Base-by-base conservation (phyloP, 2,113 vertebrate species). In the Heterocephalus glaber region DNA sequence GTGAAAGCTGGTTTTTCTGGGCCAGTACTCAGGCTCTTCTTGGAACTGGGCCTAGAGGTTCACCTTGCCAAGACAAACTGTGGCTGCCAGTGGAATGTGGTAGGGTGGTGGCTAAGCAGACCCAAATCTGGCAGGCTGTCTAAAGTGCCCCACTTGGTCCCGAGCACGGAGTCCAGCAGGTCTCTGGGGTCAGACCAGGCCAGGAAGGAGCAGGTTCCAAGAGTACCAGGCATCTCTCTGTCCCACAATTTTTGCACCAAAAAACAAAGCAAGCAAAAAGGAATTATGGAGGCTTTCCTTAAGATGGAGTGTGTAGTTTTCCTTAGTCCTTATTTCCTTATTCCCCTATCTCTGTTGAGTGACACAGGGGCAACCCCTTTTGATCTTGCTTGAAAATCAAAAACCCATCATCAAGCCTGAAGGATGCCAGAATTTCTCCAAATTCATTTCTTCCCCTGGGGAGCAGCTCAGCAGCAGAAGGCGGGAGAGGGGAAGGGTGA, bases 21-120 rank as follows among this genome's bases (percentile, higher is more conserved):
- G 95, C 93, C 13, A 70, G 35, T 90, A 63, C 92, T 70, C 66
- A 93, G 84, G 58, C 63, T 74, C 58, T 89, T 54, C 68, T 54
- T 95, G 97, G 95, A 95, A 35, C 13, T 6, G 0, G 63, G 95
- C 95, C 97, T 24, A 41, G 68, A 65, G 35, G 61, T 60, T 83
- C 33, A 52, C 13, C 82, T 93, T 44, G 97, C 97, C 97, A 98
- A 97, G 44, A 97, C 76, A 94, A 96, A 96, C 28, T 79, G 76
- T 89, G 96, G 97, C 88, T 66, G 68, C 49, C 0, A 9, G n/a
- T 68, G 41, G 82, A 87, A 86, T 95, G 88, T 60, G 56, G 74
- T 4, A 12, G 49, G n/a, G 81, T 12, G 22, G 86, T 54, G 7
- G 28, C 68, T 44, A 49, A 60, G 47, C 68, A 68, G 68, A 70